Percentiles rank a stretch among this genome's conserved stretches.
Conservation (phyloP, 1,140 invertebrate genomes). For the Aphidius ervi region DNA sequence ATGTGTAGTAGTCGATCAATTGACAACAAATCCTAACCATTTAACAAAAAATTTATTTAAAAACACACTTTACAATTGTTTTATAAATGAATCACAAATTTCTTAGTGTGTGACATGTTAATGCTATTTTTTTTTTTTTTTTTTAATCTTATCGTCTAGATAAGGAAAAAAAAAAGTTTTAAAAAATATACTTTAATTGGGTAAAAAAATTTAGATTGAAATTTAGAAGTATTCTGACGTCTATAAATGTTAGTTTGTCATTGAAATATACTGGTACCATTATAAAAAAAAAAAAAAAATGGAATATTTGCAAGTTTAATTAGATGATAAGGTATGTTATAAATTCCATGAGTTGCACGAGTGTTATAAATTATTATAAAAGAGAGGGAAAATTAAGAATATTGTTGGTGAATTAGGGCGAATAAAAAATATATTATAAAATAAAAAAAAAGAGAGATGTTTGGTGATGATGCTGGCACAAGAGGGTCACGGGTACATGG, state of each 20-base stretch:
- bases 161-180: too few relatives aligned
- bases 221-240: background rate
- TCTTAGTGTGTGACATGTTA: too few relatives aligned
- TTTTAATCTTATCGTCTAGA: too few relatives aligned
- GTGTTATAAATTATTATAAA: background rate
- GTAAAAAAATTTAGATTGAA: too few relatives aligned
- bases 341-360: background rate
- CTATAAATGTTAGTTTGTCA: slow-evolving; percentile 6
- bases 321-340: slow-evolving; percentile 5
- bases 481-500: slow-evolving; percentile 23
- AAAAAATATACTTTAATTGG: too few relatives aligned
- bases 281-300: too few relatives aligned
- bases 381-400: background rate
- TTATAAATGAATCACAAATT: too few relatives aligned
- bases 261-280: slow-evolving; percentile 1
- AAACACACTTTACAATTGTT: too few relatives aligned
- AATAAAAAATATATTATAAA: background rate
- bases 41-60: too few relatives aligned
- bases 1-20: too few relatives aligned
- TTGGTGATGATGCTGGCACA: background rate
- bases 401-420: slow-evolving; percentile 2
- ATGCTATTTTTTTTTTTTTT: too few relatives aligned
- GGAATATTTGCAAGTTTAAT: background rate
- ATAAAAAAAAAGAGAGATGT: background rate
- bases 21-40: too few relatives aligned